Percentiles rank a stretch among this genome's conserved stretches.
Conservation (phyloP, 2,113 vertebrate species). For the Hemiscyllium ocellatum region DNA sequence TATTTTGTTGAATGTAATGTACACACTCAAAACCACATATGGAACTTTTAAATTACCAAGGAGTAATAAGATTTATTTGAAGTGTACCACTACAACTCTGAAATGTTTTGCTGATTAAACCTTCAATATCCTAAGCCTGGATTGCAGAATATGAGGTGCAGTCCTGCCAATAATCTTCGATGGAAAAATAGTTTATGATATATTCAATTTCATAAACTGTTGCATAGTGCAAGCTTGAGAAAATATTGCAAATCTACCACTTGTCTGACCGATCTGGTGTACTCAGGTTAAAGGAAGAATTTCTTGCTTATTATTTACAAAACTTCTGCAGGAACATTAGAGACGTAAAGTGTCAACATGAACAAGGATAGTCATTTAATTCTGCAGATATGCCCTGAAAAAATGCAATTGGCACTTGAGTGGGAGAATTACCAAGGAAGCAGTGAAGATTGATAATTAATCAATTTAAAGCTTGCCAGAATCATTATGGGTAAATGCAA, state of each 20-base stretch:
- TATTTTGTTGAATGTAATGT: neutral
- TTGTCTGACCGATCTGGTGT: no score
- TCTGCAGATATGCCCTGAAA: neutral
- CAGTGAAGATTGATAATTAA: neutral
- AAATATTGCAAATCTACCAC: neutral
- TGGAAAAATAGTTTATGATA: neutral
- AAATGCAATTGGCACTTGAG: neutral
- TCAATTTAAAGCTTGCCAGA: neutral
- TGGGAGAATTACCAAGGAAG: neutral
- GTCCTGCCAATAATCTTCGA: neutral
- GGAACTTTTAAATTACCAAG: neutral
- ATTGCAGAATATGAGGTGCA: neutral
- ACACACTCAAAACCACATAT: neutral
- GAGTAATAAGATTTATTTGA: slow-evolving; percentile 7
- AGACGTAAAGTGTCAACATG: neutral
- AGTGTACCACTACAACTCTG: no score
- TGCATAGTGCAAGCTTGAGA: no score
- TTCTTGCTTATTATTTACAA: neutral
- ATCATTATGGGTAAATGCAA: neutral
- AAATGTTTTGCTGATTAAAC: neutral
- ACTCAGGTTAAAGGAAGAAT: neutral
- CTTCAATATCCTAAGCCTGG: neutral
- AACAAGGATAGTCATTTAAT: neutral
- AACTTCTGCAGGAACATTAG: neutral
- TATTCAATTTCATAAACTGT: neutral